A percentile compares a stretch with the other conserved stretches of the same genome.
These are phyloP conservation scores for Sarcophaga peregrina DNA, from an alignment of 1,140 invertebrate species.

Conservation along the genomic window DNA sequence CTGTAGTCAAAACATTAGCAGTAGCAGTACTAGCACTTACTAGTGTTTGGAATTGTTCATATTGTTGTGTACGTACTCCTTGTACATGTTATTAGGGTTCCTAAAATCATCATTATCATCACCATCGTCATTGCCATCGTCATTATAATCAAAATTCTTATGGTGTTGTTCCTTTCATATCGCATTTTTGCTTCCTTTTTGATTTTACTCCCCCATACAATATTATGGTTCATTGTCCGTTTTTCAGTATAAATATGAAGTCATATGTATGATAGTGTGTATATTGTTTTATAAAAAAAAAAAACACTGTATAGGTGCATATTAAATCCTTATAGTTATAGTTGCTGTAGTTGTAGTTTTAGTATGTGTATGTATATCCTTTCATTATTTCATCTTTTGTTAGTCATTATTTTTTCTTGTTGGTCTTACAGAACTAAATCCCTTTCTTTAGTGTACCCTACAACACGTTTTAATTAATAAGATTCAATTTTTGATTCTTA, in stretches of 20 bases:
- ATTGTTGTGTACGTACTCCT: neutral
- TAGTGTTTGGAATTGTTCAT: neutral
- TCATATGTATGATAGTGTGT: too few species aligned
- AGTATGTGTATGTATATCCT: neutral
- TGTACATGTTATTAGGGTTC: neutral
- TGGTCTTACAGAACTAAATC: neutral
- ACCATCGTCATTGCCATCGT: neutral
- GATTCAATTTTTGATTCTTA: too few species aligned
- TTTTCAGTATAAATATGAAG: neutral
- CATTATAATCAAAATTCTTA: slow-evolving; percentile 19
- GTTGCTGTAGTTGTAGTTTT: neutral
- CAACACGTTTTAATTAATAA: too few species aligned
- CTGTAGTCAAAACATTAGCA: neutral
- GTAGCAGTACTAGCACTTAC: neutral
- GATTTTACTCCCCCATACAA: too few species aligned
- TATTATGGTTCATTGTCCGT: too few species aligned
- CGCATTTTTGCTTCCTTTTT: neutral
- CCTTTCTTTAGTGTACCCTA: neutral
- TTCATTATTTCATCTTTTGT: neutral
- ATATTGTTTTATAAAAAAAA: too few species aligned
- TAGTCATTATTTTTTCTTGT: neutral
- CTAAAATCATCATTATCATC: too few species aligned
- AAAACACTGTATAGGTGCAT: too few species aligned
- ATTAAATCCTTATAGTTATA: too few species aligned
- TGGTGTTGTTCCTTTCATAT: neutral